These are phyloP conservation scores for Callinectes sapidus DNA, from an alignment of 2,888 invertebrate genomes.

Conservation along the genomic window DNA sequence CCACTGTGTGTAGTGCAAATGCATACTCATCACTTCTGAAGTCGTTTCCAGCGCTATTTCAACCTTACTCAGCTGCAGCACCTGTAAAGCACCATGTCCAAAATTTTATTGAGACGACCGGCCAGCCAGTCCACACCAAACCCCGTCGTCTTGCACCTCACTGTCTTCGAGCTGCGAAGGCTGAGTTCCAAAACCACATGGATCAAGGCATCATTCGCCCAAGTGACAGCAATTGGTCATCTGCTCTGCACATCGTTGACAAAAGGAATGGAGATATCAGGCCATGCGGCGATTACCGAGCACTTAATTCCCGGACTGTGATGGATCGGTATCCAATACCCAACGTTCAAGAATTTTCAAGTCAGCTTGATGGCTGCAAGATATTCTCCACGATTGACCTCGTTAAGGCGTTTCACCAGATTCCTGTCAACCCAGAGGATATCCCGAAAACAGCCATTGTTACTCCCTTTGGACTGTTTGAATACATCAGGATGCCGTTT, in stretches of 20 bases:
- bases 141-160: neutral
- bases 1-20: too few relatives aligned
- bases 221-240: neutral
- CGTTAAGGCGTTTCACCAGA: conserved; percentile 40
- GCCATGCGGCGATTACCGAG: conserved; percentile 16
- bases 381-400: conserved; percentile 40
- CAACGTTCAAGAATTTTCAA: conserved; percentile 6
- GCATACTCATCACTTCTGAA: neutral
- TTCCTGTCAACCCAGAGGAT: conserved; percentile 40
- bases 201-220: neutral
- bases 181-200: neutral
- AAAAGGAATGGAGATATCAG: neutral
- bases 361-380: neutral
- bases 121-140: neutral
- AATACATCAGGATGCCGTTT: conserved; percentile 43
- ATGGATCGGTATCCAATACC: neutral
- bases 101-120: neutral
- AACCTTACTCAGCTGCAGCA: neutral
- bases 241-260: neutral
- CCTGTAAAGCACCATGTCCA: neutral
- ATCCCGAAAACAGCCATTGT: conserved; percentile 45
- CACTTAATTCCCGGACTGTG: neutral
- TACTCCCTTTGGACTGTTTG: conserved; percentile 44
- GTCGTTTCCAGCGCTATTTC: neutral
- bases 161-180: neutral